Evolutionary conservation across 2,888 invertebrate species (phyloP).

Genomic region (Cephus rjabovi): DNA sequence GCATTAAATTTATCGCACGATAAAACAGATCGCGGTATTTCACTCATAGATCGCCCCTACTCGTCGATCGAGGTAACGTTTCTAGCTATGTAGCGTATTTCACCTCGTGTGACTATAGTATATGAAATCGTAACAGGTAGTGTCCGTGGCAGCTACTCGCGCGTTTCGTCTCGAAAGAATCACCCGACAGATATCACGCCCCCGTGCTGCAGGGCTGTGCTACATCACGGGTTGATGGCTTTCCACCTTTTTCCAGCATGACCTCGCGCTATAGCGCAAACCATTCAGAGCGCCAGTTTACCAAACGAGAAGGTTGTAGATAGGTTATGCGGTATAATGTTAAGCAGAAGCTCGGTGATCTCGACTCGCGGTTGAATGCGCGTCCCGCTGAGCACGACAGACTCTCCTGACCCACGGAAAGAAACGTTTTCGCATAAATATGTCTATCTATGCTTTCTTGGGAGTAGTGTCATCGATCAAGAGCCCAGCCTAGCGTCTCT

Average conservation of each 20-base stretch:
- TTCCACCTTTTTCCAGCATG: conserved; percentile 5
- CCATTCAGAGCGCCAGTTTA: neutral
- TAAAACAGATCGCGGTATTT: conserved; percentile 43
- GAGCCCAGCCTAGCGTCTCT: neutral
- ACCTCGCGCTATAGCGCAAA: neutral
- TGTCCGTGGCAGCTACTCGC: neutral
- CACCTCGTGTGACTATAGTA: conserved; percentile 19
- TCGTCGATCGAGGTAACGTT: conserved; percentile 24
- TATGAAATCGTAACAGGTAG: conserved; percentile 21
- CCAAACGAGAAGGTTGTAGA: neutral
- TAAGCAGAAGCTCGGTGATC: neutral
- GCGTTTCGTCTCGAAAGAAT: conserved; percentile 22
- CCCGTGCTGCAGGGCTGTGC: conserved; percentile 23
- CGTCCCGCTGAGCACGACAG: neutral
- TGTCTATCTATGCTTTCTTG: neutral
- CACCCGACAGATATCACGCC: conserved; percentile 28
- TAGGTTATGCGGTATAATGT: neutral
- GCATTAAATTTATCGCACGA: conserved; percentile 47
- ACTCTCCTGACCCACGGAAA: neutral
- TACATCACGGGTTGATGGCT: conserved; percentile 27
- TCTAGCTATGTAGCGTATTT: conserved; percentile 24
- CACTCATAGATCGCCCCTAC: conserved; percentile 26
- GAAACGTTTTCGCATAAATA: neutral
- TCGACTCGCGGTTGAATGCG: neutral
- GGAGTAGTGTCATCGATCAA: neutral